Evolutionary conservation across 2,113 vertebrate genomes (phyloP).

Genomic region (Silurus meridionalis): DNA sequence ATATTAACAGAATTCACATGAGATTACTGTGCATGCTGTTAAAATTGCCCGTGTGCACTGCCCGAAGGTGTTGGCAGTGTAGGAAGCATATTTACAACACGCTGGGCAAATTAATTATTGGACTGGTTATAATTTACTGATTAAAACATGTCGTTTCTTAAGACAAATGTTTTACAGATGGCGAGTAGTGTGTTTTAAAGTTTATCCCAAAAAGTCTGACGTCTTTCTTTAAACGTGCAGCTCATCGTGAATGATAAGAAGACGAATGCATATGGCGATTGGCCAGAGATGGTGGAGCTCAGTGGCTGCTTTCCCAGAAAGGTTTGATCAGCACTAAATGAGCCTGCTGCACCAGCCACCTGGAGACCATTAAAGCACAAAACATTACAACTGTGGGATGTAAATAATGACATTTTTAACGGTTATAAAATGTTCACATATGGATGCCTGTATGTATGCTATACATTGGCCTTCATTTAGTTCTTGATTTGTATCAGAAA

Average conservation of each 20-base stretch:
- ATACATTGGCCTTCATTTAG: conserved; percentile 6
- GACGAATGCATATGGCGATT: conserved; percentile 78
- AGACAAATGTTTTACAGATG: conserved; percentile 10
- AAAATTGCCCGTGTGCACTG: conserved; percentile 13
- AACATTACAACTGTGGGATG: conserved; percentile 17
- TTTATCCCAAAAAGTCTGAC: conserved; percentile 20
- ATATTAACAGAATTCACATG: conserved; percentile 9
- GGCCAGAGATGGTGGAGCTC: conserved; percentile 80
- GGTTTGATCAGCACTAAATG: conserved; percentile 39
- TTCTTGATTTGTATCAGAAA: neutral
- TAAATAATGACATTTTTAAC: conserved; percentile 29
- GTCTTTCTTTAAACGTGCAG: conserved; percentile 61
- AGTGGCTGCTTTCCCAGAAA: conserved; percentile 79
- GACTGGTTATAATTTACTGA: conserved; percentile 22
- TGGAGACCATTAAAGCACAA: conserved; percentile 28
- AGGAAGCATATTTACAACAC: conserved; percentile 31
- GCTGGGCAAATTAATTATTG: conserved; percentile 13
- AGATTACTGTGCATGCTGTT: conserved; percentile 26
- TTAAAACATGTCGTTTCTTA: conserved; percentile 10
- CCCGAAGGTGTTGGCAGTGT: conserved; percentile 10
- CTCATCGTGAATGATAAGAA: conserved; percentile 67
- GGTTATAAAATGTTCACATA: conserved; percentile 37
- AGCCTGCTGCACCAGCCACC: conserved; percentile 35
- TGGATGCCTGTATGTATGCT: neutral
- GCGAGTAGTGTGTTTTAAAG: conserved; percentile 6